These are phyloP conservation scores for Frieseomelitta varia DNA, from an alignment of 1,140 invertebrate species.

Conservation along the genomic window DNA sequence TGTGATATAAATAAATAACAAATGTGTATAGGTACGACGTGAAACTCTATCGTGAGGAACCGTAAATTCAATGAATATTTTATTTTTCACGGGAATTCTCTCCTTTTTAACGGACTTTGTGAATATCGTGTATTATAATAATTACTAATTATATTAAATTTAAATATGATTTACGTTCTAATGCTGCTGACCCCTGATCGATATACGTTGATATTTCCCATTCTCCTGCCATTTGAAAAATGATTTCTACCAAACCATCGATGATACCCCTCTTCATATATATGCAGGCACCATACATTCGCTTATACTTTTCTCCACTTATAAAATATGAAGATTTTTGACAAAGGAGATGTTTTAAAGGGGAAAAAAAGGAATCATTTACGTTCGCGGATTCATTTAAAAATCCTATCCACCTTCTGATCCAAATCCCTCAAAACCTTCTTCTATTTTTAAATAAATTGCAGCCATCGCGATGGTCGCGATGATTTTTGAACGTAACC, in stretches of 20 bases:
- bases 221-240: conserved; percentile 22
- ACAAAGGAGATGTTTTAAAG: conserved; percentile 47
- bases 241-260: not conserved
- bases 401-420: not conserved
- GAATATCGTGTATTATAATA: conserved; percentile 83
- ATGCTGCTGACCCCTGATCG: conserved; percentile 68
- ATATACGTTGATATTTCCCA: conserved; percentile 51
- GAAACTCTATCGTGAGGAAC: conserved; percentile 68
- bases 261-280: not conserved
- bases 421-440: not conserved
- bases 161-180: conserved; percentile 79
- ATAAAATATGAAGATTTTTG: conserved; percentile 70
- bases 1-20: conserved; percentile 82
- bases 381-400: conserved; percentile 38
- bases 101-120: conserved; percentile 80
- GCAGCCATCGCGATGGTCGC: conserved; percentile 66
- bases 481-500: conserved; percentile 75
- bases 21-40: conserved; percentile 80
- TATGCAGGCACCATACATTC: conserved; percentile 17
- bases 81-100: conserved; percentile 73
- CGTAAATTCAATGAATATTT: conserved; percentile 73
- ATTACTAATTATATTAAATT: conserved; percentile 82
- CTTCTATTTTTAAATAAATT: conserved; percentile 48
- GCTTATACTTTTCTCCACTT: conserved; percentile 48
- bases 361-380: conserved; percentile 49